Conservation (phyloP, 1,140 invertebrate species). For the Macrotrachela quadricornifera region DNA sequence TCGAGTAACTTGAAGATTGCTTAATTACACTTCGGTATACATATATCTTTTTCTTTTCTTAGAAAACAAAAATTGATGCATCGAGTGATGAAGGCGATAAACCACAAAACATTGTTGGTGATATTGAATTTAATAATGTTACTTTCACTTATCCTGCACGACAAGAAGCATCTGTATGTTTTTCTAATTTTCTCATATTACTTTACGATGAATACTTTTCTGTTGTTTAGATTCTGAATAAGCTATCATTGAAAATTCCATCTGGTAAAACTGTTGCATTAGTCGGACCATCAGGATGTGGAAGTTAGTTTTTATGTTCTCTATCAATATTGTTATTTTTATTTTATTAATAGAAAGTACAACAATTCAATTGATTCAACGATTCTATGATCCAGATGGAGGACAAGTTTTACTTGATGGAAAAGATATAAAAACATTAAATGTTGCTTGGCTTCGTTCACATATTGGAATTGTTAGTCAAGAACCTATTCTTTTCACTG, state of each 20-base stretch:
- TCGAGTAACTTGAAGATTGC: too few relatives aligned
- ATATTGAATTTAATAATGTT: constrained; percentile 50
- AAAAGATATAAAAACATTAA: not conserved
- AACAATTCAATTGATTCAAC: constrained; percentile 50
- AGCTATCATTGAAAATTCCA: constrained; percentile 33
- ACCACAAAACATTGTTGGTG: constrained; percentile 39
- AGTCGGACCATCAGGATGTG: constrained; percentile 40
- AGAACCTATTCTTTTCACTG: constrained; percentile 53
- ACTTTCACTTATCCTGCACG: constrained; percentile 49
- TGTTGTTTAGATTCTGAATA: constrained; percentile 19
- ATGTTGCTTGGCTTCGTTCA: constrained; percentile 19
- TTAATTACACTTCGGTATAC: too few relatives aligned
- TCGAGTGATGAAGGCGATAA: constrained; percentile 39
- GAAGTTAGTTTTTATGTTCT: too few relatives aligned
- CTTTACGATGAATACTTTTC: too few relatives aligned
- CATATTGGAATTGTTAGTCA: constrained; percentile 32
- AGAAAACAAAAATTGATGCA: constrained; percentile 43
- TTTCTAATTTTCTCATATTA: too few relatives aligned
- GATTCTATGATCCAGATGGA: constrained; percentile 51
- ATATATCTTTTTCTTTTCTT: too few relatives aligned
- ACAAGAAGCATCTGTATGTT: constrained; percentile 36
- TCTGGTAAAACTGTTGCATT: constrained; percentile 54
- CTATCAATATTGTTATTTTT: not conserved
- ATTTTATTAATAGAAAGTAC: constrained; percentile 69
- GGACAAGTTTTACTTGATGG: constrained; percentile 17